phyloP scores from a whole-genome alignment of 2,797 vertebrate species.

The Spinibarbus caldwelli region DNA sequence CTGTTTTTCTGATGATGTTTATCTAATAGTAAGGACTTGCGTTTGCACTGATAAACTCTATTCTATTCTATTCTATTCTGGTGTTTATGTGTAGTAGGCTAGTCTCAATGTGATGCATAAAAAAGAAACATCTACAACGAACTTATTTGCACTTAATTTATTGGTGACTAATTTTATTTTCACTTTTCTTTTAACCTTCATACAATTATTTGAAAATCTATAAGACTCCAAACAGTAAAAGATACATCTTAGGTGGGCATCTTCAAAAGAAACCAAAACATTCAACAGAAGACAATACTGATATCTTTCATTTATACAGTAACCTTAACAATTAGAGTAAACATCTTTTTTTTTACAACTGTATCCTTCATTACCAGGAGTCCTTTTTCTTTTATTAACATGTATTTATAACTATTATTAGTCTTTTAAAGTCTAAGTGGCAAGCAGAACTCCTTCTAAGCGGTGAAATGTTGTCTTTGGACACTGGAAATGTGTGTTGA shows the following conservation, averaged over 20 bases:
- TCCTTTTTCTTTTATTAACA: constrained; percentile 61
- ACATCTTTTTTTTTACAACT: constrained; percentile 75
- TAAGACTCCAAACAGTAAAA: constrained; percentile 76
- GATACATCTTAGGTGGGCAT: constrained; percentile 73
- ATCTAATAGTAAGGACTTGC: no score
- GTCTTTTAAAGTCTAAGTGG: constrained; percentile 67
- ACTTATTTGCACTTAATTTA: constrained; percentile 75
- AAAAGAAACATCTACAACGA: not conserved
- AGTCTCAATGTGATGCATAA: not conserved
- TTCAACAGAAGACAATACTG: constrained; percentile 83
- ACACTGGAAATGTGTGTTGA: constrained; percentile 71
- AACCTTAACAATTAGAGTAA: constrained; percentile 80
- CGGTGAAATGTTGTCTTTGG: constrained; percentile 77
- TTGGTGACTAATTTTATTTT: constrained; percentile 77
- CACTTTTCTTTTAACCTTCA: constrained; percentile 74
- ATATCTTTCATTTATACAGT: constrained; percentile 81
- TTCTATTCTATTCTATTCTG: not conserved
- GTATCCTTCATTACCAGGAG: constrained; percentile 55
- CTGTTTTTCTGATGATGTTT: not conserved
- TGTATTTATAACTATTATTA: constrained; percentile 51
- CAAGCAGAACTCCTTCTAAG: constrained; percentile 66
- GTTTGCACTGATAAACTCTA: no score
- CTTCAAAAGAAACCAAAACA: constrained; percentile 74
- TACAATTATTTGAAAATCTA: constrained; percentile 79
- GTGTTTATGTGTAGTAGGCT: not conserved